Conservation (phyloP, 2,113 vertebrate genomes). For the Plestiodon gilberti region DNA sequence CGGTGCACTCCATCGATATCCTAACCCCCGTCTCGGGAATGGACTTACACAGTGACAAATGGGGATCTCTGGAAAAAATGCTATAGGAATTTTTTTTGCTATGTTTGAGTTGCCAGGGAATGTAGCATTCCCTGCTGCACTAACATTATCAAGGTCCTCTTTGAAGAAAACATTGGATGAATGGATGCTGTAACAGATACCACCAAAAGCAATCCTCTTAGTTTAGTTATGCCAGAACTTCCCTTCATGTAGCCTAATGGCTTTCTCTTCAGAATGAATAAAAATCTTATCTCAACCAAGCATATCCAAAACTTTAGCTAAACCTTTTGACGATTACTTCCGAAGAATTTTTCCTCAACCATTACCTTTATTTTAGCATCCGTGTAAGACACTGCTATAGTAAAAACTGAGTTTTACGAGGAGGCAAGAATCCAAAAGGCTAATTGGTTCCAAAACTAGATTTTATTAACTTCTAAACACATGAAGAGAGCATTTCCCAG, state of each 20-base stretch:
- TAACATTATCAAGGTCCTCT: neutral
- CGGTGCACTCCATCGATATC: no score
- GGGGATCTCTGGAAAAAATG: neutral
- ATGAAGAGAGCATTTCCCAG: conserved; percentile 13
- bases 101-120: no score
- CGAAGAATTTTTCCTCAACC: neutral
- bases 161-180: neutral
- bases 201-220: neutral
- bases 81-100: neutral
- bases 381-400: neutral
- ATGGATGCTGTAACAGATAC: neutral
- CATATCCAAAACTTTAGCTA: neutral
- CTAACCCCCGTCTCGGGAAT: no score
- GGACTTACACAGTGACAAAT: no score
- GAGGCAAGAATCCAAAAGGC: conserved; percentile 11
- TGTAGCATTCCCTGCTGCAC: neutral
- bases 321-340: neutral
- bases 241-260: neutral
- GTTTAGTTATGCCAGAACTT: neutral
- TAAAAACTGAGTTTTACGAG: neutral
- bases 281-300: neutral
- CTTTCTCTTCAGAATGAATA: neutral
- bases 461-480: conserved; percentile 47
- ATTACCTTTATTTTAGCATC: conserved; percentile 2
- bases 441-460: neutral